Evolutionary conservation across 2,113 vertebrate genomes (phyloP).

Genomic region (Microcebus murinus): DNA sequence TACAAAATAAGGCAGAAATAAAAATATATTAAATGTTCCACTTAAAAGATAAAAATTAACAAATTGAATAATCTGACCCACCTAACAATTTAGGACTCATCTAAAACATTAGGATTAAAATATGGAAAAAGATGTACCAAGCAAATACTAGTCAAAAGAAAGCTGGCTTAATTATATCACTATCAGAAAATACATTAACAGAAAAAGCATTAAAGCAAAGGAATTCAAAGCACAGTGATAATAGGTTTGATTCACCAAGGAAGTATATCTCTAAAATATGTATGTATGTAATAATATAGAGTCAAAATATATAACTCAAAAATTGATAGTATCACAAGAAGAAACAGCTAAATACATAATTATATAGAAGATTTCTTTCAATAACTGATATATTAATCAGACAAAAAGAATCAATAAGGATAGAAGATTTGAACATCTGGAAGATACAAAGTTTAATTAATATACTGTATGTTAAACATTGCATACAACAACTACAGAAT

Average conservation of each 20-base stretch:
- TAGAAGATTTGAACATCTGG: not conserved
- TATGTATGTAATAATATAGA: not conserved
- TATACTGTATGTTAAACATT: not conserved
- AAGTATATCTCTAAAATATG: not conserved
- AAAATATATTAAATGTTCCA: not conserved
- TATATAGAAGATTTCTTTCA: not conserved
- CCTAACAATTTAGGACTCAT: not conserved
- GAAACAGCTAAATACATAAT: not conserved
- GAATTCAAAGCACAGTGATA: not conserved
- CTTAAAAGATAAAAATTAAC: not conserved
- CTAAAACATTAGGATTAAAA: not conserved
- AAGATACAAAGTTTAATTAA: not conserved
- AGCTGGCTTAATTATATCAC: not conserved
- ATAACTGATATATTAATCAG: not conserved
- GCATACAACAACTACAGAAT: not conserved
- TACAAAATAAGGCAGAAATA: not conserved
- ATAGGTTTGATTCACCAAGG: not conserved
- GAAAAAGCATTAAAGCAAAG: slow-evolving; percentile 1
- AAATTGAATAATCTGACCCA: not conserved
- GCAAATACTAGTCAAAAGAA: not conserved
- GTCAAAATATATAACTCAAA: not conserved
- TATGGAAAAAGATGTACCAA: not conserved
- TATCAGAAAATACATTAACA: not conserved
- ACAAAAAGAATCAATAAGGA: not conserved
- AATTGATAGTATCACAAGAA: not conserved